Conservation (phyloP, 2,797 vertebrate genomes). For the Amblyopsis hoosieri region DNA sequence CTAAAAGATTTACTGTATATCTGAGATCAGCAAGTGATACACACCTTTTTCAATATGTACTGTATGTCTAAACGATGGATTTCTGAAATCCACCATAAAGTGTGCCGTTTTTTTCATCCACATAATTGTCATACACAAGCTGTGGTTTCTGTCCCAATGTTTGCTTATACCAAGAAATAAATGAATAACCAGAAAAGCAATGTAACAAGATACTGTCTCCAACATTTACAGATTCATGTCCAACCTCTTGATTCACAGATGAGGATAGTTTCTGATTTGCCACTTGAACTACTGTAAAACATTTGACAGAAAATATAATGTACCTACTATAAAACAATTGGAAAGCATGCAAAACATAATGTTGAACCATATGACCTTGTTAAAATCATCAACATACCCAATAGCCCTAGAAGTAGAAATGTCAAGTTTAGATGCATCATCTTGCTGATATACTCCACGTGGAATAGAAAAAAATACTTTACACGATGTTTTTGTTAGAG, state of each 20-base stretch:
- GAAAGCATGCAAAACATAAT: not conserved
- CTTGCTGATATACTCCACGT: not conserved
- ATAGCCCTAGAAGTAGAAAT: conserved; percentile 9
- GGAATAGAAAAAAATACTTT: not conserved
- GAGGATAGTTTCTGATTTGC: not conserved
- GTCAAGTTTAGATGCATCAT: conserved; percentile 20
- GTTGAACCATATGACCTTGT: too few species aligned
- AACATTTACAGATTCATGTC: conserved; percentile 6
- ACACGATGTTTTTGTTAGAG: conserved; percentile 20
- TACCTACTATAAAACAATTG: not conserved
- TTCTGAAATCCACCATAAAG: conserved; percentile 26
- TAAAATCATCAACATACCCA: not conserved
- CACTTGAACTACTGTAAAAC: conserved; percentile 9
- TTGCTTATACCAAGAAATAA: conserved; percentile 47
- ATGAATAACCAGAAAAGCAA: conserved; percentile 15
- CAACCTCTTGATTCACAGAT: conserved; percentile 6
- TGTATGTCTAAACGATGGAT: conserved; percentile 23
- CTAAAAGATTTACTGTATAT: conserved; percentile 20
- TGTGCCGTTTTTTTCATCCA: rapidly evolving
- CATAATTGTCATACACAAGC: conserved; percentile 24
- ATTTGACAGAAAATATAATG: too few species aligned
- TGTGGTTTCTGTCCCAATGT: conserved; percentile 9
- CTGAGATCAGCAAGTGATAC: conserved; percentile 40
- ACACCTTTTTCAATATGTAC: not conserved
- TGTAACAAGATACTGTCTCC: conserved; percentile 18